A percentile compares a stretch with the other conserved stretches of the same genome.
Conservation (phyloP, 2,888 invertebrate genomes). For the Notocelia uddmanniana region DNA sequence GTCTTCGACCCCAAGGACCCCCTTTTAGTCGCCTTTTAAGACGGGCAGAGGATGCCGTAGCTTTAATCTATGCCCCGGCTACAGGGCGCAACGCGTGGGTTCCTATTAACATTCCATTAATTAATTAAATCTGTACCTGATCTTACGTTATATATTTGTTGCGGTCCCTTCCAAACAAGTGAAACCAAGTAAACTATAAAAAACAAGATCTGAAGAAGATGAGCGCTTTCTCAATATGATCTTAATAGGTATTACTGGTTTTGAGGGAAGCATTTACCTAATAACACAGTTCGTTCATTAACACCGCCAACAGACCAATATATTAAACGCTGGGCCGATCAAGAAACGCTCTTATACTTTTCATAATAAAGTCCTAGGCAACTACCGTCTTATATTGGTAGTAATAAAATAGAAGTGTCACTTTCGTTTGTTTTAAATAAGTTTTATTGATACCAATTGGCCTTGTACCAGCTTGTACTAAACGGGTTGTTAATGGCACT, state of each 20-base stretch:
- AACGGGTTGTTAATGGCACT: conserved; percentile 17
- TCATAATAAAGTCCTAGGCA: neutral
- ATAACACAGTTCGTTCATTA: conserved; percentile 35
- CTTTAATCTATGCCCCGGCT: too few relatives aligned
- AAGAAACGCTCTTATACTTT: neutral
- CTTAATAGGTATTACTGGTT: conserved; percentile 33
- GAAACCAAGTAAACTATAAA: conserved; percentile 26
- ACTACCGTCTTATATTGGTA: neutral
- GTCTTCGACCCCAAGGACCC: too few relatives aligned
- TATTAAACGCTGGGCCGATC: neutral
- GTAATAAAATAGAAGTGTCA: conserved; percentile 29
- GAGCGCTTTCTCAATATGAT: conserved; percentile 38
- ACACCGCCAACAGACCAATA: conserved; percentile 5
- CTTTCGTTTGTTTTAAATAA: conserved; percentile 36
- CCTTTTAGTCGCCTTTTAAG: too few relatives aligned
- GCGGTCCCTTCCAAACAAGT: conserved; percentile 19
- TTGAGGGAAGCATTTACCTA: conserved; percentile 38
- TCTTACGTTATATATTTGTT: neutral
- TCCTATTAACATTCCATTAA: too few relatives aligned
- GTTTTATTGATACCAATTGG: conserved; percentile 17
- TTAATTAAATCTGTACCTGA: neutral
- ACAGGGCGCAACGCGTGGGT: neutral
- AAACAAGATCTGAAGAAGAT: conserved; percentile 32
- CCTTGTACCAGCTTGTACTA: conserved; percentile 27
- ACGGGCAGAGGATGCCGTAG: too few relatives aligned